Evolutionary conservation across 2,888 invertebrate species (phyloP), one percentile per base, ranked within the genome.

Genomic region (Trichacis sp.): DNA sequence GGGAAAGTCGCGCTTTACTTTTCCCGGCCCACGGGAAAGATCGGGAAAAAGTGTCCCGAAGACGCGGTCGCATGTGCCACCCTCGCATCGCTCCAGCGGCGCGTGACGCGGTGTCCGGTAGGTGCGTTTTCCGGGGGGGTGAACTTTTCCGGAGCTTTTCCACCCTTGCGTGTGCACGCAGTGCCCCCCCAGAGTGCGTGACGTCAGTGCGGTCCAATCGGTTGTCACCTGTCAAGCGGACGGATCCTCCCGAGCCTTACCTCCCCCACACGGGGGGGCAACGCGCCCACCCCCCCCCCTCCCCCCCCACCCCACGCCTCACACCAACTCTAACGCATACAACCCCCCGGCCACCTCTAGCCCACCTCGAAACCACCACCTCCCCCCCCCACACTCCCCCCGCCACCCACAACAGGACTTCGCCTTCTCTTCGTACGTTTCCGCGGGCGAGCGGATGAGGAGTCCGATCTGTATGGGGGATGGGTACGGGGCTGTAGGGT

Each of bases 171-270:
- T 17, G 52, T 57, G 59, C 47, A 61, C 62, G 64, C 47, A 58
- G 67, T 64, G 66, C 55, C 63, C 71, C 70, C 73, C 69, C 77
- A 75, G 77, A 75, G 77, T 77, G 74, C 73, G 79, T 81, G 81
- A 81, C 81, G 79, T 81, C 80, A 80, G 81, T 80, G 79, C 24
- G 24, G 79, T 78, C 74, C 79, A 75, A 80, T 80, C 74, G 78
- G 76, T 76, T 75, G 78, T 81, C 79, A 80, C 77, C 77, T 79
- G 80, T 81, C 80, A 80, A 77, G 71, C 75, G 72, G 71, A 75
- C 72, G 74, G 67, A 69, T 72, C 59, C 3, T 24, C 68, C 72
- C 67, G 60, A 67, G 73, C 73, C 74, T 73, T 73, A 64, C 64
- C 57, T 55, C 68, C 61, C 64, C 45, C 57, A n/a, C n/a, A n/a